Evolutionary conservation across 2,888 invertebrate species (phyloP), one percentile per base, ranked within the genome.

Genomic region (Metopia argyrocephala): DNA sequence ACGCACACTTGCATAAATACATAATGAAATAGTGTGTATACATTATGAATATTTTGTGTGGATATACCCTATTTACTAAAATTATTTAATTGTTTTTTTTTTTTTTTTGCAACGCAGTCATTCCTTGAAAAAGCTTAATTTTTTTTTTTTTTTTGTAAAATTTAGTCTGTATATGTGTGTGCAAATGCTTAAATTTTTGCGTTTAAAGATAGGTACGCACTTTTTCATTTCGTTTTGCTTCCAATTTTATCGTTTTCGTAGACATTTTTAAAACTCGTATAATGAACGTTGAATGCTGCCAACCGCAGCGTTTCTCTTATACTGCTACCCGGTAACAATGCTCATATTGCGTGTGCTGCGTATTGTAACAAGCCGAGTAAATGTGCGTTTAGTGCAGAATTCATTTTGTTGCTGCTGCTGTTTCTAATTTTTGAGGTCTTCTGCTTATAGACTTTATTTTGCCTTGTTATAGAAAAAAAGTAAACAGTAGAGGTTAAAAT

Each of bases 311-410:
- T 9, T 9, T 38, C 38, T 9, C 15, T 38, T 38, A 12, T 38
- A 15, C 38, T 38, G 38, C 38, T 15, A 15, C 38, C 15, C 38
- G 15, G 38, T 15, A 38, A 48, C 15, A 38, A 4, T 69, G 62
- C 69, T 38, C 54, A 69, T 78, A 85, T 83, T 87, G 86, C 86
- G 87, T 87, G 86, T 85, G 84, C 84, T 87, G 88, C 87, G 86
- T 86, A 84, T 84, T 86, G 81, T 84, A 82, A 84, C 82, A 84
- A 84, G 84, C 75, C 84, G 85, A 86, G 85, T 84, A 82, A 83
- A 85, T 80, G 78, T 84, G 83, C 78, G 84, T 85, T 85, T 85
- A 86, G 86, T 87, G 87, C 87, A 87, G 86, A 86, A 87, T 86
- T 87, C 86, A 84, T 84, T 85, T 65, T 70, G 78, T 66, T 82